phyloP scores from a whole-genome alignment of 2,888 invertebrate species.

The Amphipyra tragopoginis region DNA sequence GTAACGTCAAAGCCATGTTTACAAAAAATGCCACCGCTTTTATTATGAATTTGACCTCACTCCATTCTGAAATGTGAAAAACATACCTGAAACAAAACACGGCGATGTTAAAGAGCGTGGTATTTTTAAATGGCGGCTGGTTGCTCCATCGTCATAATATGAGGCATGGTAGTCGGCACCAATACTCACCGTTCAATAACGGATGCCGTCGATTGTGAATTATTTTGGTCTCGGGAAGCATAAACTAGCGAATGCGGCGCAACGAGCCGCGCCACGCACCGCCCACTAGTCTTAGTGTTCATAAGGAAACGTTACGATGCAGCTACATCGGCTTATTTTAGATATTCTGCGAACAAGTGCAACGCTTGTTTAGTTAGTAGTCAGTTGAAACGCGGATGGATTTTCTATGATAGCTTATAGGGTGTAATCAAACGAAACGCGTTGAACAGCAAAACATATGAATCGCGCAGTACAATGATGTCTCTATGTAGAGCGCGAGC shows the following conservation, averaged over 20 bases:
- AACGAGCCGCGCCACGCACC: constrained; percentile 57
- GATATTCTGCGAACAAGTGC: constrained; percentile 68
- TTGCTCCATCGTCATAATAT: constrained; percentile 57
- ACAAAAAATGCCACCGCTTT: constrained; percentile 46
- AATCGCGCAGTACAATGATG: constrained; percentile 26
- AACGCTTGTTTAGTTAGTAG: constrained; percentile 33
- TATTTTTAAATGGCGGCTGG: constrained; percentile 64
- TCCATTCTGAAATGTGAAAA: constrained; percentile 46
- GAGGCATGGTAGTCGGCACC: constrained; percentile 56
- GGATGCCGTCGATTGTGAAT: constrained; percentile 85
- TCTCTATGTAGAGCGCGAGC: constrained; percentile 24
- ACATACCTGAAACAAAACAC: constrained; percentile 58
- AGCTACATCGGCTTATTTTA: constrained; percentile 61
- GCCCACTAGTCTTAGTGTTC: constrained; percentile 69
- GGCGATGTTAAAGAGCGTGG: constrained; percentile 49
- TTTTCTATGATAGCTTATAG: constrained; percentile 20
- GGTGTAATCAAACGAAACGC: constrained; percentile 39
- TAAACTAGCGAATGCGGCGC: constrained; percentile 73
- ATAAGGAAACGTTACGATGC: constrained; percentile 76
- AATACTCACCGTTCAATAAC: constrained; percentile 74
- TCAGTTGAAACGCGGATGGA: constrained; percentile 26
- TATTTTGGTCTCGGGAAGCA: constrained; percentile 87
- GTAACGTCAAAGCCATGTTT: constrained; percentile 49
- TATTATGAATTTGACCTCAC: constrained; percentile 51
- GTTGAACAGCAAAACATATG: constrained; percentile 49